Conservation (phyloP, 2,797 vertebrate genomes). For the Gymnothorax reevesii region DNA sequence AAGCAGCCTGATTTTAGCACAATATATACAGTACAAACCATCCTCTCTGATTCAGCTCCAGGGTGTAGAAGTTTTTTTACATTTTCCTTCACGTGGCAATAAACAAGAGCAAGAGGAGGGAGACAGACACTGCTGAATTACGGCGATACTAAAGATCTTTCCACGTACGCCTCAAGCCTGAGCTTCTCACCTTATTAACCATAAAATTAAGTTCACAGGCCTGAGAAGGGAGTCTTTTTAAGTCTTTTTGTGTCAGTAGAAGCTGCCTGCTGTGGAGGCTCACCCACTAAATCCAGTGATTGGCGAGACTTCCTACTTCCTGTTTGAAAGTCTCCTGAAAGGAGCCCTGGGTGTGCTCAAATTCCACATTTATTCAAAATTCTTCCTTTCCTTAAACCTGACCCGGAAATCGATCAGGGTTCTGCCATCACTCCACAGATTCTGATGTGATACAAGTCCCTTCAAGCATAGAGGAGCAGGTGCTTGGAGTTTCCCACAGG, state of each 20-base stretch:
- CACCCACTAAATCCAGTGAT: background rate
- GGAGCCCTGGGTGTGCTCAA: constrained; percentile 24
- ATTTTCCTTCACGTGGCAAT: constrained; percentile 77
- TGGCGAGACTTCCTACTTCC: background rate
- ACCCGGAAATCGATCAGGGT: too few relatives aligned
- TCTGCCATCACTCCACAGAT: too few relatives aligned
- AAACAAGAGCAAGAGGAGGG: constrained; percentile 46
- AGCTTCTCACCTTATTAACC: constrained; percentile 26
- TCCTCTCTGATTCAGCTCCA: constrained; percentile 91
- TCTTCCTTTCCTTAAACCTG: too few relatives aligned
- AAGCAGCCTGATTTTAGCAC: constrained; percentile 88
- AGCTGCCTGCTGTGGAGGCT: constrained; percentile 62
- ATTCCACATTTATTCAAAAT: too few relatives aligned
- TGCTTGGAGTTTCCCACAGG: too few relatives aligned
- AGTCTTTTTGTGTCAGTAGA: constrained; percentile 45
- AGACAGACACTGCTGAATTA: too few relatives aligned
- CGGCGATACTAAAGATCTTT: background rate
- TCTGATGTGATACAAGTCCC: too few relatives aligned
- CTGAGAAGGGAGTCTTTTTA: constrained; percentile 40
- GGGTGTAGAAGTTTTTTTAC: constrained; percentile 90
- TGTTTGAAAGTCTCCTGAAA: constrained; percentile 36
- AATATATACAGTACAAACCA: constrained; percentile 99
- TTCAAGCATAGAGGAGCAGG: too few relatives aligned
- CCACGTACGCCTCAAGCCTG: constrained; percentile 44
- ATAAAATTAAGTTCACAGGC: constrained; percentile 32